These are phyloP conservation scores for Leptogaster cylindrica DNA, from an alignment of 2,888 invertebrate genomes.

Conservation along the genomic window DNA sequence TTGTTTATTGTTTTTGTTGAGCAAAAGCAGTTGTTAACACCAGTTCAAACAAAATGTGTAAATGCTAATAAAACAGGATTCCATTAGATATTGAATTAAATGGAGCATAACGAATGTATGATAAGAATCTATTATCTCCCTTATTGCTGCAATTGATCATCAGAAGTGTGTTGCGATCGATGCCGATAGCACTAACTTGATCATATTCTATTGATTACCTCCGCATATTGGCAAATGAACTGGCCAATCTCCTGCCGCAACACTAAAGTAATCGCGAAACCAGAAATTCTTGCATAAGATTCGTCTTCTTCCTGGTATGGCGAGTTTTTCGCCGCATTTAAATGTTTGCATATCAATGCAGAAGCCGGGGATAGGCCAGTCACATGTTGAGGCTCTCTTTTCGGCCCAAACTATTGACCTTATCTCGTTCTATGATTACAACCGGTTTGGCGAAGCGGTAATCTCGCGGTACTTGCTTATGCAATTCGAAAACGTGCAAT, in stretches of 20 bases:
- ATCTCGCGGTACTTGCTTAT: slow-evolving; percentile 20
- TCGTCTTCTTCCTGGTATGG: slow-evolving; percentile 32
- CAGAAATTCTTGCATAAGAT: slow-evolving; percentile 36
- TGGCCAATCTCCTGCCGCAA: slow-evolving; percentile 8
- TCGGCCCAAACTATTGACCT: slow-evolving; percentile 24
- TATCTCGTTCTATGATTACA: slow-evolving; percentile 32
- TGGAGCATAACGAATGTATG: too few relatives aligned
- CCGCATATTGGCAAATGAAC: slow-evolving; percentile 12
- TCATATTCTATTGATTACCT: not conserved
- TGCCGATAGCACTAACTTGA: not conserved
- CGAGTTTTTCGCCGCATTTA: slow-evolving; percentile 23
- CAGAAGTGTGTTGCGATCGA: too few relatives aligned
- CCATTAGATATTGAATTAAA: too few relatives aligned
- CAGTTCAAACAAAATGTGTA: too few relatives aligned
- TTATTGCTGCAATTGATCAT: too few relatives aligned
- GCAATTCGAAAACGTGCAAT: too few relatives aligned
- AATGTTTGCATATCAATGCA: slow-evolving; percentile 29
- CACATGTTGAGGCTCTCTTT: slow-evolving; percentile 23
- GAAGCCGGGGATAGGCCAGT: not conserved
- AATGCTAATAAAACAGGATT: too few relatives aligned
- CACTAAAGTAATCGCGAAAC: slow-evolving; percentile 27
- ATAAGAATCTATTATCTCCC: too few relatives aligned
- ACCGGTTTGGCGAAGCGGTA: slow-evolving; percentile 33
- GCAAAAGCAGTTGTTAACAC: too few relatives aligned
- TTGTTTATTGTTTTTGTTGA: too few relatives aligned